These are phyloP conservation scores for Alectoris magna DNA, from an alignment of 2,797 vertebrate species.

Conservation along the genomic window DNA sequence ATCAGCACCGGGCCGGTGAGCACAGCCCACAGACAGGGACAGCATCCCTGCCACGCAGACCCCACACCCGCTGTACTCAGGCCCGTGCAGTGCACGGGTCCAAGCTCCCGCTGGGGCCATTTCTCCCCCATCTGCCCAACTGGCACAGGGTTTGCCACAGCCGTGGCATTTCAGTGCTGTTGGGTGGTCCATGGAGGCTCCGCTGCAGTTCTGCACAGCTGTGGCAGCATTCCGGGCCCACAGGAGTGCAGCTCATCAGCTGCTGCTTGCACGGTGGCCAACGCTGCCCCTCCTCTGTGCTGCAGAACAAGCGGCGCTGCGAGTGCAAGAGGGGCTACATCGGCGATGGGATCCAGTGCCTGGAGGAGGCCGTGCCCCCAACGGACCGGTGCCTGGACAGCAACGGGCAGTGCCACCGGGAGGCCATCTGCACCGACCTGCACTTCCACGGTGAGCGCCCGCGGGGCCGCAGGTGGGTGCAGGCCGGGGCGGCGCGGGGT, in stretches of 20 bases:
- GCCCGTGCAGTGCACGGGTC: too few species aligned
- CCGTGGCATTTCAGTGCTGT: background rate
- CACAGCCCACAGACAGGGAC: background rate
- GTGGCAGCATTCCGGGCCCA: background rate
- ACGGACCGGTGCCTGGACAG: conserved; percentile 88
- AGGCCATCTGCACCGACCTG: conserved; percentile 89
- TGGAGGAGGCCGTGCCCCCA: conserved; percentile 85
- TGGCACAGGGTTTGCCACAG: background rate
- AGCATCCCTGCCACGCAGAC: background rate
- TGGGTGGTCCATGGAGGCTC: background rate
- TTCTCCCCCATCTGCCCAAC: background rate
- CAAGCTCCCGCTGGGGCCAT: background rate
- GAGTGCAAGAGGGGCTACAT: conserved; percentile 87
- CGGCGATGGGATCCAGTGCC: conserved; percentile 92
- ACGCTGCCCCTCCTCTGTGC: background rate
- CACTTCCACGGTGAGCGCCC: conserved; percentile 86
- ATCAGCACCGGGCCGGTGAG: conserved; percentile 91
- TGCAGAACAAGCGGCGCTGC: conserved; percentile 88
- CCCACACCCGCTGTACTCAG: too few species aligned
- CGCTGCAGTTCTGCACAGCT: background rate
- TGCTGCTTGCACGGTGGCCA: background rate
- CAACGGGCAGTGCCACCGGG: conserved; percentile 86
- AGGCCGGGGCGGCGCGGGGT: background rate
- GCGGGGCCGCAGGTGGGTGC: background rate
- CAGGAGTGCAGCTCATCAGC: background rate